phyloP scores from a whole-genome alignment of 2,888 invertebrate genomes.

The Incurvaria masculella region DNA sequence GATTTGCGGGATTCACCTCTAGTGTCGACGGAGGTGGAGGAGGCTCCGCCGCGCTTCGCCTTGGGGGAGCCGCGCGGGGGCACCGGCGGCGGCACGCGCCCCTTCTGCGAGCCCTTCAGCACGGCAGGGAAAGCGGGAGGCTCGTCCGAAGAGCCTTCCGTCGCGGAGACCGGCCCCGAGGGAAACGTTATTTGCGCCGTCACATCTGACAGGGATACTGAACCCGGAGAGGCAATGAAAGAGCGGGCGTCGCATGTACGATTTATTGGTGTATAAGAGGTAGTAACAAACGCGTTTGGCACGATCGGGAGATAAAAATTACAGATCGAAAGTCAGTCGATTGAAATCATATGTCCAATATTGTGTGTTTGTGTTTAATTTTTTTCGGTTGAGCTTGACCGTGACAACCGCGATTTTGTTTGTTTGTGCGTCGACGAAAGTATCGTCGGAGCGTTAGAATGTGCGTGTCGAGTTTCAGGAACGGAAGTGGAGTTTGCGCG shows the following conservation, averaged over 20 bases:
- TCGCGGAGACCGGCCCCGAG: conserved; percentile 43
- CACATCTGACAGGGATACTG: conserved; percentile 55
- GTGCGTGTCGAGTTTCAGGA: background rate
- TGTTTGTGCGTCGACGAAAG: conserved; percentile 39
- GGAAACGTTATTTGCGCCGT: conserved; percentile 52
- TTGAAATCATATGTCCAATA: conserved; percentile 37
- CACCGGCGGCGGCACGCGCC: conserved; percentile 84
- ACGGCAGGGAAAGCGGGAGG: conserved; percentile 67
- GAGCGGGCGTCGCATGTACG: background rate
- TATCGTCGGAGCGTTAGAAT: conserved; percentile 19
- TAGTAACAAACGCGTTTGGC: conserved; percentile 27
- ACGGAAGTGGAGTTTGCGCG: background rate
- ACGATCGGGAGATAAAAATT: conserved; percentile 29
- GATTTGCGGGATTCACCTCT: conserved; percentile 46
- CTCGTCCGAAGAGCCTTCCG: conserved; percentile 33
- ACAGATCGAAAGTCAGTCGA: conserved; percentile 12
- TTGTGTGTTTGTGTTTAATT: conserved; percentile 50
- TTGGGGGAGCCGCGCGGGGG: conserved; percentile 81
- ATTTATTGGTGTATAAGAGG: conserved; percentile 23
- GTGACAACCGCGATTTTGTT: conserved; percentile 38
- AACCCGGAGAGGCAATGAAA: conserved; percentile 5
- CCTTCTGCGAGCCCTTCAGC: conserved; percentile 68
- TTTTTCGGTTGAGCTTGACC: conserved; percentile 53
- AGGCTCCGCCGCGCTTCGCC: conserved; percentile 51
- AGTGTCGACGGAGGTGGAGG: conserved; percentile 35